Evolutionary conservation across 2,113 vertebrate genomes (phyloP).

Genomic region (Triplophysa rosa): DNA sequence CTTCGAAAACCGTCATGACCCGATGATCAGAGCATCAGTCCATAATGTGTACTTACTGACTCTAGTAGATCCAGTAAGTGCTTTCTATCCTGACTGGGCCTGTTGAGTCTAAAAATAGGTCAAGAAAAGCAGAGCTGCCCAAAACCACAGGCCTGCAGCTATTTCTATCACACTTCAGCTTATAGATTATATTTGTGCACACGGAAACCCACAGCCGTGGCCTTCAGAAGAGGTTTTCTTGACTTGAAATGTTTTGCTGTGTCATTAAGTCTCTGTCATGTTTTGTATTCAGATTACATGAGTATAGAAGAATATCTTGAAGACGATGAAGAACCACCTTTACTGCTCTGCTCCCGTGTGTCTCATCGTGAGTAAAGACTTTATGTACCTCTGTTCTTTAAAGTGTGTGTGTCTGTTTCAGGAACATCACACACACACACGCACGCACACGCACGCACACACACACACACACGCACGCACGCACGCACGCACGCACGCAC

Average conservation of each 20-base stretch:
- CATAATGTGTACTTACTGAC: neutral
- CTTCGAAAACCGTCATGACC: neutral
- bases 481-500: too few species aligned
- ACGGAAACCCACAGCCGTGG: neutral
- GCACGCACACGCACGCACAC: too few species aligned
- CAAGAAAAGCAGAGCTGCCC: constrained; percentile 4
- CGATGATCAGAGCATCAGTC: neutral
- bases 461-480: too few species aligned
- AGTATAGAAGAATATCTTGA: constrained; percentile 73
- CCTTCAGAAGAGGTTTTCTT: constrained; percentile 30
- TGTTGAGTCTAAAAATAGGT: constrained; percentile 38
- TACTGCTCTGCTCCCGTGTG: constrained; percentile 70
- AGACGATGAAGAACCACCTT: constrained; percentile 79
- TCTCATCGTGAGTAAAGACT: constrained; percentile 65
- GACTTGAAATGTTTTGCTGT: neutral
- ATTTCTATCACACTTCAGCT: constrained; percentile 22
- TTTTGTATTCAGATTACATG: constrained; percentile 71
- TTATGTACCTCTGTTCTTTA: constrained; percentile 33
- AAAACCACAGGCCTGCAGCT: constrained; percentile 22
- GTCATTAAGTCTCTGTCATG: constrained; percentile 14
- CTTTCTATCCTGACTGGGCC: constrained; percentile 20
- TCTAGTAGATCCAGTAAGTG: constrained; percentile 17
- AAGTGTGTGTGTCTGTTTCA: constrained; percentile 44
- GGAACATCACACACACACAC: constrained; percentile 44
- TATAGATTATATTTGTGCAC: constrained; percentile 17